Percentiles rank a stretch among this genome's conserved stretches.
phyloP scores from a whole-genome alignment of 1,140 invertebrate species.

The Aphaenogaster ashmeadi region DNA sequence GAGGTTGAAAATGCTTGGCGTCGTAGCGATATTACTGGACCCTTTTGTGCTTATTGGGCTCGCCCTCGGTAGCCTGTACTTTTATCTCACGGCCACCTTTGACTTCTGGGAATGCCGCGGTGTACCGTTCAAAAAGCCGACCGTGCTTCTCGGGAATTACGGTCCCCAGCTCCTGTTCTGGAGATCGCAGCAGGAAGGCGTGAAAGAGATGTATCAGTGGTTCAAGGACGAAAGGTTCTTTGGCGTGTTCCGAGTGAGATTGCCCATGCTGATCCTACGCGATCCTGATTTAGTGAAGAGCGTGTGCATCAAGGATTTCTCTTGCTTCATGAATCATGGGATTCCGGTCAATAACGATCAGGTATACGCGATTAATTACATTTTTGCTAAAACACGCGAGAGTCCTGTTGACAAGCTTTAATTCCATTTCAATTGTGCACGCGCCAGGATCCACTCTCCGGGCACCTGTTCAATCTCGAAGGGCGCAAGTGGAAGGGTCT shows the following conservation, averaged over 20 bases:
- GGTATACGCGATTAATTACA: constrained; percentile 44
- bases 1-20: constrained; percentile 61
- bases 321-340: constrained; percentile 86
- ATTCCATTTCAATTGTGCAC: background rate
- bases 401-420: background rate
- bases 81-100: constrained; percentile 84
- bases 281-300: constrained; percentile 87
- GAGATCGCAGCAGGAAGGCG: constrained; percentile 79
- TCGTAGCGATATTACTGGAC: constrained; percentile 50
- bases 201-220: constrained; percentile 84
- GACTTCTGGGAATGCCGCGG: constrained; percentile 85
- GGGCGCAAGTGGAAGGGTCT: constrained; percentile 87
- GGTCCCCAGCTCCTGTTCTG: constrained; percentile 77
- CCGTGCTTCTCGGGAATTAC: constrained; percentile 86
- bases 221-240: constrained; percentile 83
- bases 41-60: constrained; percentile 68
- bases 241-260: constrained; percentile 85
- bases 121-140: constrained; percentile 84
- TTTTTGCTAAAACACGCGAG: background rate
- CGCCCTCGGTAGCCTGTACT: constrained; percentile 74
- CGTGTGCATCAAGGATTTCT: constrained; percentile 87
- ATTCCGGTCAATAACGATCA: constrained; percentile 79
- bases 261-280: constrained; percentile 85
- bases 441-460: constrained; percentile 78
- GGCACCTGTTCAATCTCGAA: constrained; percentile 85